Percentiles rank a stretch among this genome's conserved stretches.
These are phyloP conservation scores for Drosophila miranda DNA, from an alignment of 1,140 invertebrate species.

Conservation along the genomic window DNA sequence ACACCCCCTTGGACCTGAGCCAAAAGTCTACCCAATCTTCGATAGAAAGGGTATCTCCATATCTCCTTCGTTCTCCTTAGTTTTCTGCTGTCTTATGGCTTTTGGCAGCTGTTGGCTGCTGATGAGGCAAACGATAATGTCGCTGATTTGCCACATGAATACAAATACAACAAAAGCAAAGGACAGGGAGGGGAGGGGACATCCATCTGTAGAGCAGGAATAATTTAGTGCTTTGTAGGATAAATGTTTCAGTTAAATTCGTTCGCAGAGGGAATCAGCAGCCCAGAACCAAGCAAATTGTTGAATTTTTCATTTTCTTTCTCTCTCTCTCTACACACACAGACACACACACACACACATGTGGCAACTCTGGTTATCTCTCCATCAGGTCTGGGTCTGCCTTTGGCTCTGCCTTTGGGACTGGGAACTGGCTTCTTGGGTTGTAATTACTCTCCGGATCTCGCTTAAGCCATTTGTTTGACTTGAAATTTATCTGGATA, in stretches of 20 bases:
- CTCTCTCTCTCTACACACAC: constrained; percentile 21
- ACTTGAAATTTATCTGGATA: constrained; percentile 74
- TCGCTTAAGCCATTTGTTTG: constrained; percentile 71
- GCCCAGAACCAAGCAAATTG: constrained; percentile 60
- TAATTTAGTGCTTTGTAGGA: constrained; percentile 75
- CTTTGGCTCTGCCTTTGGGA: constrained; percentile 10
- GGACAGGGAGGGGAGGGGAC: constrained; percentile 1
- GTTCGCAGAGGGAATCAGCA: constrained; percentile 46
- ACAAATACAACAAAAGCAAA: constrained; percentile 38
- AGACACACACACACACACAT: constrained; percentile 27
- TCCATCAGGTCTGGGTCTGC: constrained; percentile 14
- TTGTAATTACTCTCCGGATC: constrained; percentile 74
- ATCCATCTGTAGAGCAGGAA: constrained; percentile 43
- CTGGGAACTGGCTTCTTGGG: constrained; percentile 29
- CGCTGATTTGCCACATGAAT: constrained; percentile 71
- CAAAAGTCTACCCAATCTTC: too few relatives aligned
- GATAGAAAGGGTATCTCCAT: too few relatives aligned
- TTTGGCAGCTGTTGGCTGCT: constrained; percentile 46
- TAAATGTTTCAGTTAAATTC: constrained; percentile 81
- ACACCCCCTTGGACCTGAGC: too few relatives aligned
- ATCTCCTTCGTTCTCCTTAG: background rate
- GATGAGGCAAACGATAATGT: constrained; percentile 57
- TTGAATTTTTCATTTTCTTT: constrained; percentile 76
- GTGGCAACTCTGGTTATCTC: constrained; percentile 22
- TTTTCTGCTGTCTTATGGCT: constrained; percentile 43